Percentiles rank a stretch among this genome's conserved stretches.
These are phyloP conservation scores for Netelia virgata DNA, from an alignment of 2,888 invertebrate genomes.

Conservation along the genomic window DNA sequence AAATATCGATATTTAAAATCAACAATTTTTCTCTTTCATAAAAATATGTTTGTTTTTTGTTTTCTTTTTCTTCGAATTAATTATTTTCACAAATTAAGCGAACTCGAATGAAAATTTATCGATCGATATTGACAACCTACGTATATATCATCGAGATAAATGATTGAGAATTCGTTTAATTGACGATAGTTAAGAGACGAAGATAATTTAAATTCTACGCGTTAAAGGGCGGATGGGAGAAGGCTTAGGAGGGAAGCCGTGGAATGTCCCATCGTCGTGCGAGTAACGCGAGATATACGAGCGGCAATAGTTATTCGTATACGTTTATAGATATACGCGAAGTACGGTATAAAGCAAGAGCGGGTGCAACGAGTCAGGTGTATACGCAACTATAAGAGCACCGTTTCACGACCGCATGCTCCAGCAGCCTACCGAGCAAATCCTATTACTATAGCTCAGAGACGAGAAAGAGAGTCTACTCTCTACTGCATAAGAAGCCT, in stretches of 20 bases:
- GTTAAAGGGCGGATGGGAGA: neutral
- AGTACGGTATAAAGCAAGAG: slow-evolving; percentile 28
- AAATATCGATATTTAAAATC: neutral
- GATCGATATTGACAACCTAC: neutral
- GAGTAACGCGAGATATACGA: slow-evolving; percentile 53
- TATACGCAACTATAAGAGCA: slow-evolving; percentile 63
- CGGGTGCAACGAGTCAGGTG: slow-evolving; percentile 65
- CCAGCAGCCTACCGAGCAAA: slow-evolving; percentile 52
- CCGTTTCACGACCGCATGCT: slow-evolving; percentile 65
- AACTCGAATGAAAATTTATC: neutral
- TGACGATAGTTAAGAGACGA: slow-evolving; percentile 5
- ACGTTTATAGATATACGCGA: neutral
- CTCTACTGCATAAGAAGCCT: neutral
- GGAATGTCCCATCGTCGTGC: slow-evolving; percentile 54
- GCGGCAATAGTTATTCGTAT: slow-evolving; percentile 20
- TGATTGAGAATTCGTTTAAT: slow-evolving; percentile 19
- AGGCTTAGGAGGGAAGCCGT: neutral
- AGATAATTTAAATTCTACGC: slow-evolving; percentile 19
- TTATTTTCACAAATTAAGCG: neutral
- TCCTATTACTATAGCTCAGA: neutral
- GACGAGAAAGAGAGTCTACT: slow-evolving; percentile 14
- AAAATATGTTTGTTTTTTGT: neutral
- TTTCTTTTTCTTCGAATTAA: neutral
- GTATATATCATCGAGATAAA: slow-evolving; percentile 1
- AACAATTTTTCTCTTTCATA: neutral